A percentile compares a stretch with the other conserved stretches of the same genome.
These are phyloP conservation scores for Rhadina sibilatrix DNA, from an alignment of 2,113 vertebrate species.

Conservation along the genomic window DNA sequence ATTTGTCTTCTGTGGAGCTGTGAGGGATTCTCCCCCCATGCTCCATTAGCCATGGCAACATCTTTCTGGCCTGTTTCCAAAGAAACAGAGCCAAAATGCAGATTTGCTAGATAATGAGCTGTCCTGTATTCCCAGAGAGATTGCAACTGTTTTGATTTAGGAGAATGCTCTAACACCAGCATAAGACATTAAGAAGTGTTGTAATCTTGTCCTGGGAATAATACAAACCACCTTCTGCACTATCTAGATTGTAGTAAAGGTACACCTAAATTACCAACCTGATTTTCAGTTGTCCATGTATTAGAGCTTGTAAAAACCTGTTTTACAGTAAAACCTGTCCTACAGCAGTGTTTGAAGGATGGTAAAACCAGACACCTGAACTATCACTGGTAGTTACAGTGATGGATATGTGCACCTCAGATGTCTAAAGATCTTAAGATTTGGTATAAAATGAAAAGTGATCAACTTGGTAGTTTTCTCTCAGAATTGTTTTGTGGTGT, in stretches of 20 bases:
- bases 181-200: background rate
- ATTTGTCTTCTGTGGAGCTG: background rate
- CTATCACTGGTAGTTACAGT: background rate
- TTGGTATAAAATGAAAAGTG: background rate
- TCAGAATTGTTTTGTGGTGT: background rate
- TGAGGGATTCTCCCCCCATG: background rate
- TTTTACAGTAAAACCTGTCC: background rate
- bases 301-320: background rate
- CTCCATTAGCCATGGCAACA: background rate
- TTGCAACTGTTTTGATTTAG: background rate
- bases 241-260: background rate
- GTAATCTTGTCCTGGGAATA: background rate
- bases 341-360: background rate
- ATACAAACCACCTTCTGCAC: background rate
- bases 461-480: background rate
- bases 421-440: background rate
- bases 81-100: background rate
- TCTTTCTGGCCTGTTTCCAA: background rate
- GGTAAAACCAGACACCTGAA: background rate
- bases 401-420: background rate
- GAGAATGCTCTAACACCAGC: background rate
- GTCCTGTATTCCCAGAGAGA: background rate
- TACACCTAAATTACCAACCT: background rate
- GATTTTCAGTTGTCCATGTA: background rate
- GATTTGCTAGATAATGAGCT: background rate